phyloP scores from a whole-genome alignment of 2,888 invertebrate genomes.

The Aphidius colemani region DNA sequence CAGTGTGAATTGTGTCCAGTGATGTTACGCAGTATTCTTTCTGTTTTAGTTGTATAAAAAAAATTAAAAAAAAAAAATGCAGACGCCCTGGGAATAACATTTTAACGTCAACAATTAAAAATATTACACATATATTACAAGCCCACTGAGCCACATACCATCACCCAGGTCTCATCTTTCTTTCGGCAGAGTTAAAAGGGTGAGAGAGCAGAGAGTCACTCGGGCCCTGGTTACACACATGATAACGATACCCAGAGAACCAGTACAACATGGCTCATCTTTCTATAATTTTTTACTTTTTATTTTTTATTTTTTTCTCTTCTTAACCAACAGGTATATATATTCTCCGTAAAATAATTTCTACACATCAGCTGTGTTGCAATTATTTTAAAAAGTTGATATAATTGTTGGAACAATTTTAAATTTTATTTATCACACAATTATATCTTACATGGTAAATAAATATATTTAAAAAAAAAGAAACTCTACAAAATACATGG shows the following conservation, averaged over 20 bases:
- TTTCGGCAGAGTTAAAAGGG: conserved; percentile 33
- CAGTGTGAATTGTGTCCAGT: conserved; percentile 2
- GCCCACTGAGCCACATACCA: conserved; percentile 19
- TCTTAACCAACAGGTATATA: too few species aligned
- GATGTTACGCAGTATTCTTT: neutral
- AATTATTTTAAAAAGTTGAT: too few species aligned
- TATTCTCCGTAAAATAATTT: too few species aligned
- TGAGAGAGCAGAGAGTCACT: neutral
- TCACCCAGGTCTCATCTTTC: conserved; percentile 49
- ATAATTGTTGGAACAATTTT: too few species aligned
- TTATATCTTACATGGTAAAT: too few species aligned
- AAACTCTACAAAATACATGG: too few species aligned
- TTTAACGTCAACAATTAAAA: conserved; percentile 61
- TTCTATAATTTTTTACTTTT: neutral
- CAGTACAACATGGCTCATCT: conserved; percentile 10
- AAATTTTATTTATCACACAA: too few species aligned
- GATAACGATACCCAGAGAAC: conserved; percentile 34
- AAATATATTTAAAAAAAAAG: too few species aligned
- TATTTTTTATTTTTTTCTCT: neutral
- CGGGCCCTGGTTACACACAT: conserved; percentile 29
- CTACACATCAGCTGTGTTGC: too few species aligned
- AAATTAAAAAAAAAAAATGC: conserved; percentile 9
- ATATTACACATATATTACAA: conserved; percentile 59
- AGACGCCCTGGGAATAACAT: conserved; percentile 52
- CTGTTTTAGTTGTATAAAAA: too few species aligned